Evolutionary conservation across 35 echinoderm and acorn worm species (phyloP).

Genomic region (Strongylocentrotus purpuratus): DNA sequence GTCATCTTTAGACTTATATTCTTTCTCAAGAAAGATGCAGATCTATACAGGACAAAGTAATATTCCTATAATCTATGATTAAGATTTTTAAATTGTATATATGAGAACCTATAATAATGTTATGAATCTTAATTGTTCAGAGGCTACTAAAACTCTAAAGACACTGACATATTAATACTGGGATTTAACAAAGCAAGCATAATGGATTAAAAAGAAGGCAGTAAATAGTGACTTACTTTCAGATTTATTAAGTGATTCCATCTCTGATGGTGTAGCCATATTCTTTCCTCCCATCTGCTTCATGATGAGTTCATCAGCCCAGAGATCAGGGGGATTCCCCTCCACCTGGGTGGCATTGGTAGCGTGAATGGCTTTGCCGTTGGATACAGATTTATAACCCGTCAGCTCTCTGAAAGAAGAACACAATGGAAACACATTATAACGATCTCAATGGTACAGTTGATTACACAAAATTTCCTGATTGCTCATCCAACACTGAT

Average conservation of each 20-base stretch:
- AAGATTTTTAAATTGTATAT: too few relatives aligned
- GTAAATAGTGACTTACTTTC: slow-evolving; percentile 19
- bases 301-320: slow-evolving; percentile 42
- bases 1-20: too few relatives aligned
- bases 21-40: too few relatives aligned
- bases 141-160: background rate
- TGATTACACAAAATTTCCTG: too few relatives aligned
- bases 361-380: slow-evolving; percentile 21
- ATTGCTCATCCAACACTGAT: too few relatives aligned
- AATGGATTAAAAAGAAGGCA: background rate
- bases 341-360: slow-evolving; percentile 43
- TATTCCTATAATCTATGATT: too few relatives aligned
- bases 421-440: background rate
- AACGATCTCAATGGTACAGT: too few relatives aligned
- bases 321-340: slow-evolving; percentile 40
- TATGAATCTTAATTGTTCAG: background rate
- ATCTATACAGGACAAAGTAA: too few relatives aligned
- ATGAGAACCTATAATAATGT: background rate
- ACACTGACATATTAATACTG: background rate
- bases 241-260: slow-evolving; percentile 47
- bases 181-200: background rate
- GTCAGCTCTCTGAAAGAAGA: slow-evolving; percentile 36
- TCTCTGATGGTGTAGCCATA: slow-evolving; percentile 21
- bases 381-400: slow-evolving; percentile 25
- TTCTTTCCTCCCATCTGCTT: background rate